Evolutionary conservation across 1,140 invertebrate species (phyloP), one percentile per base, ranked within the genome.

Genomic region (Leptestheria dahalacensis): DNA sequence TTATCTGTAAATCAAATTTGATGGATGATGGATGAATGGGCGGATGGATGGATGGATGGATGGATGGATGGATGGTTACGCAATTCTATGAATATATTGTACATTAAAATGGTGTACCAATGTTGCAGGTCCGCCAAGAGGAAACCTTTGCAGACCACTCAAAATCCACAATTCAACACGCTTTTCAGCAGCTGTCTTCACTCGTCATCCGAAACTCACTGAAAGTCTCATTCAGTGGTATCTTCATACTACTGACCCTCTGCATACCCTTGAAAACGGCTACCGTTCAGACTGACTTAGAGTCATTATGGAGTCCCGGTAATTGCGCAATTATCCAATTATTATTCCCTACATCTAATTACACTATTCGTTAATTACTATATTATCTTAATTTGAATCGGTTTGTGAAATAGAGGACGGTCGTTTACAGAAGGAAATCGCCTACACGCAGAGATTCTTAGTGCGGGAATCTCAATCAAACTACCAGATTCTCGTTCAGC

Each of bases 401-500:
- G n/a, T n/a, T 20, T 48, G 46, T 57, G 46, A 75, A 75, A 28
- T 77, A 91, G 90, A 89, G 74, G 90, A 88, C 64, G 91, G 90
- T 52, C 79, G 88, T 57, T 73, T 94, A 64, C 82, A 90, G 71
- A 79, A 80, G 52, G 91, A 94, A 72, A 70, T 95, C 68, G 78
- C 82, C 59, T 96, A 95, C 75, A 84, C 89, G 23, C 79, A 82
- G 61, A 78, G 82, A 61, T 81, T 79, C 1, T 76, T 92, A 15
- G 88, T 88, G 4, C 72, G 73, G 48, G 77, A 76, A 23, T 70
- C 71, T 78, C 72, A 82, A 74, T 74, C 69, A 60, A 91, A 88
- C 48, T 90, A 92, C 72, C 89, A 95, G 76, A 80, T 96, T 66
- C 74, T 96, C 58, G 90, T 96, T 66, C 92, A 96, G 73, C 92